Evolutionary conservation across 2,113 vertebrate species (phyloP).

Genomic region (Meleagris gallopavo): DNA sequence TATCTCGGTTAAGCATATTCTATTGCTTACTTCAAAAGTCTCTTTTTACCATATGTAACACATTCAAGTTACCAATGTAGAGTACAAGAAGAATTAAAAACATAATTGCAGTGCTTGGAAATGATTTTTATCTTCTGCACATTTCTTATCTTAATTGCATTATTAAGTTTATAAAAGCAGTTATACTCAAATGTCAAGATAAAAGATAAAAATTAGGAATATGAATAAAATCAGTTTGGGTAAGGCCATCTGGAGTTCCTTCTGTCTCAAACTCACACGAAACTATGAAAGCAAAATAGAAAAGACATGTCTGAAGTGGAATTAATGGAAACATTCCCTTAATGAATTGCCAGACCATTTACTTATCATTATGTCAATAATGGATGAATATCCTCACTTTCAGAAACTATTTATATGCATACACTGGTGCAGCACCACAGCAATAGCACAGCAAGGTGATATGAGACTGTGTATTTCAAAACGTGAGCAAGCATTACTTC

Average conservation of each 20-base stretch:
- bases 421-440: not conserved
- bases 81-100: not conserved
- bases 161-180: conserved; percentile 32
- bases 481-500: not conserved
- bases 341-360: not conserved
- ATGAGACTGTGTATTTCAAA: not conserved
- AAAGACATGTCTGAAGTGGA: not conserved
- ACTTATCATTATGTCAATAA: not conserved
- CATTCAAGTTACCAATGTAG: not conserved
- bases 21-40: not conserved
- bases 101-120: not conserved
- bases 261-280: conserved; percentile 37
- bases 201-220: conserved; percentile 6
- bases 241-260: conserved; percentile 49
- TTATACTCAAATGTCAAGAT: conserved; percentile 37
- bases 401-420: not conserved
- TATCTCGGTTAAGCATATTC: not conserved
- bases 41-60: not conserved
- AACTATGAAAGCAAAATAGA: not conserved
- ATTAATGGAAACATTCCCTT: not conserved
- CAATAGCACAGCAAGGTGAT: not conserved
- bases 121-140: not conserved
- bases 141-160: conserved; percentile 15
- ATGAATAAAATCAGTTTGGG: conserved; percentile 24
- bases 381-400: not conserved